Evolutionary conservation across 2,888 invertebrate genomes (phyloP).

Genomic region (Himalopsyche japonica): DNA sequence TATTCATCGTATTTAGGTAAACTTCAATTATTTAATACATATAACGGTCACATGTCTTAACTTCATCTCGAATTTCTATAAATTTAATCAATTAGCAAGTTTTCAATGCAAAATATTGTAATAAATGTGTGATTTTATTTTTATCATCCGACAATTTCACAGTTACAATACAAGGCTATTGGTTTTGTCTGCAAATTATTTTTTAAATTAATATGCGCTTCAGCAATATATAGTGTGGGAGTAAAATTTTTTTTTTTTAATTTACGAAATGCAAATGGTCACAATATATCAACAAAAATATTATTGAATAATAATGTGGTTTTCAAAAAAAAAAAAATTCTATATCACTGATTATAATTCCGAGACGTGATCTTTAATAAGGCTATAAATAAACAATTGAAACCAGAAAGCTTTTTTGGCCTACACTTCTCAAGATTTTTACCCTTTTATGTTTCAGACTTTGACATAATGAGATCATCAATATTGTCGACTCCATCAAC

Average conservation of each 20-base stretch:
- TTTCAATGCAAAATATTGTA: background rate
- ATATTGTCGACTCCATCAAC: conserved; percentile 2
- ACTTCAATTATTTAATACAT: no score
- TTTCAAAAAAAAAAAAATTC: no score
- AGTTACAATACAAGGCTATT: background rate
- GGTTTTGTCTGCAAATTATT: background rate
- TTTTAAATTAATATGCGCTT: background rate
- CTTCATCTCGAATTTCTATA: no score
- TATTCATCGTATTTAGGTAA: no score
- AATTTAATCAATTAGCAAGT: no score
- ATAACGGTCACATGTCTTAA: no score
- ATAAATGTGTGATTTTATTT: background rate
- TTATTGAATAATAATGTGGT: no score
- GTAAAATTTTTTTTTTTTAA: background rate
- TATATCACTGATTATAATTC: no score
- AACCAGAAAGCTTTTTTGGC: background rate
- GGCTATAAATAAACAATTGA: background rate
- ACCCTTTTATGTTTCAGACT: background rate
- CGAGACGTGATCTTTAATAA: background rate
- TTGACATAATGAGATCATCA: background rate
- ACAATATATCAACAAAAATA: no score
- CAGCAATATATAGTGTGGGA: background rate
- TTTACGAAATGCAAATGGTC: no score
- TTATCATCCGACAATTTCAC: background rate
- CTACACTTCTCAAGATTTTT: background rate